These are phyloP conservation scores for Alces alces DNA, from an alignment of 2,113 vertebrate species.

Conservation along the genomic window DNA sequence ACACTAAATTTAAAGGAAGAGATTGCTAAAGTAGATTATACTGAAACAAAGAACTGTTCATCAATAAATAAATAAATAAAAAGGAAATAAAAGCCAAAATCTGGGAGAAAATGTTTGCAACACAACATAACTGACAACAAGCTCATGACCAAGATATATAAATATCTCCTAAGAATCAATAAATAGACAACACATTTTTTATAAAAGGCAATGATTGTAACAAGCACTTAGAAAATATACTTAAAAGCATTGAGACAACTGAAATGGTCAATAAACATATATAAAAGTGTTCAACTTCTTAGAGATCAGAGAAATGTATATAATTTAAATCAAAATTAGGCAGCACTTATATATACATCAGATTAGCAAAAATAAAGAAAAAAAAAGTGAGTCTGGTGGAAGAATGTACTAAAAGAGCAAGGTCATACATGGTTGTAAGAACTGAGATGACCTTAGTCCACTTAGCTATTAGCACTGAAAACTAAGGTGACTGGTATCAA, in stretches of 20 bases:
- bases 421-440: neutral
- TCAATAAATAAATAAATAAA: neutral
- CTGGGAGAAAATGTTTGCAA: neutral
- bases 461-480: neutral
- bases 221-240: neutral
- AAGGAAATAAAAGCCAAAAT: neutral
- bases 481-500: neutral
- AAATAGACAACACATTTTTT: neutral
- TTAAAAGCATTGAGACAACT: neutral
- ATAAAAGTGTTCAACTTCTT: neutral
- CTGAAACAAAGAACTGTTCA: neutral
- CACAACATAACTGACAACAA: neutral
- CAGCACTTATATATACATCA: neutral
- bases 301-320: neutral
- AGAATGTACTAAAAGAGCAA: neutral
- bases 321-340: neutral
- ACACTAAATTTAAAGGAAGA: neutral
- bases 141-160: neutral
- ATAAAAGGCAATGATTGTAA: neutral
- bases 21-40: neutral
- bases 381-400: neutral
- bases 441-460: neutral
- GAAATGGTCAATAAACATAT: neutral
- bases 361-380: neutral
- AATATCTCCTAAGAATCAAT: neutral